Evolutionary conservation across 2,113 vertebrate genomes (phyloP), one percentile per base, ranked within the genome.

Genomic region (Corythoichthys intestinalis): DNA sequence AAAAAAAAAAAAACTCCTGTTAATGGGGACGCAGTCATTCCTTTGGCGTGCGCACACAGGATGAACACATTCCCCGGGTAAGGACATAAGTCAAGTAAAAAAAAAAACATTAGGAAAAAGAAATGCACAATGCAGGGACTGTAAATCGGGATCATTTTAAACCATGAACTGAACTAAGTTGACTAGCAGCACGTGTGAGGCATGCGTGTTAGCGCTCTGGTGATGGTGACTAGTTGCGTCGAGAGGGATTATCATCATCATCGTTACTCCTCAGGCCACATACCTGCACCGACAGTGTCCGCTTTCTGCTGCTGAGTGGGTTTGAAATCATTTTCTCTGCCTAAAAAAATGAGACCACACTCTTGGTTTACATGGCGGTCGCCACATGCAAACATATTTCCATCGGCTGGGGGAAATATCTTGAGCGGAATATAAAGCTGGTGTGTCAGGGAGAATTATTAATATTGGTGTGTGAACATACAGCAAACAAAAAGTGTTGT

Each of bases 281-380:
- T 91, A 91, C 89, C 89, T 90, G 85, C 47, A 53, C 9, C 28
- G 35, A 56, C 14, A 66, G 64, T 72, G 70, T 70, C 78, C 46
- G 66, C 83, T 75, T 78, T 84, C 68, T 87, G 81, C 73, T 68
- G 76, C 59, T 77, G 73, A 85, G 70, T 83, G 66, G 86, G 78
- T 84, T 76, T 89, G 78, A 86, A 86, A 89, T 89, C 86, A 80
- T 71, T 76, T 60, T 75, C 47, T 74, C 46, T 85, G 79, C 88
- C 89, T 91, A 91, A 84, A 90, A 90, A 84, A 91, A 91, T 77
- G 65, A 84, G 86, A 91, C 81, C 87, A 89, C 72, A 89, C 69
- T 76, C 73, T 28, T 49, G 65, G 72, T 87, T 89, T 79, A 87
- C 76, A 83, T 69, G 80, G 67, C 14, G 46, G 39, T 73, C 4